Conservation (phyloP, 1,140 invertebrate genomes). For the Eupristina koningsbergeri region DNA sequence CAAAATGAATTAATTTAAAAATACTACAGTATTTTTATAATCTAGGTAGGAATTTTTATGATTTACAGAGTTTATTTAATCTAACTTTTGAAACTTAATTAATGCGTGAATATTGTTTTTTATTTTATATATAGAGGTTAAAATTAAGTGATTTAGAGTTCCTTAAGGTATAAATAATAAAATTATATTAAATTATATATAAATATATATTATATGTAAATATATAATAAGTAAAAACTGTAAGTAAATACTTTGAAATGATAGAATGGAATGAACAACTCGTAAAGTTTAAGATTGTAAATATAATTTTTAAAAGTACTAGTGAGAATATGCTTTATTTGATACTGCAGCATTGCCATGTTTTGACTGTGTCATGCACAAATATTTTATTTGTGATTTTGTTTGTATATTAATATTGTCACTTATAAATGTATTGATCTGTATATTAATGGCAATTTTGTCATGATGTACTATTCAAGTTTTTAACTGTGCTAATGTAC, state of each 20-base stretch:
- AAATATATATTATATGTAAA: conserved; percentile 49
- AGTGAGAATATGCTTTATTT: conserved; percentile 31
- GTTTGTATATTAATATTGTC: conserved; percentile 39
- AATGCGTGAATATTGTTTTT: background rate
- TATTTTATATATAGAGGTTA: background rate
- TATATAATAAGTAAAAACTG: conserved; percentile 37
- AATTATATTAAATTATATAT: conserved; percentile 31
- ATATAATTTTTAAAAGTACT: conserved; percentile 44
- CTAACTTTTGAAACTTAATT: background rate
- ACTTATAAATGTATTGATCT: conserved; percentile 22
- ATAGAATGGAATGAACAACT: conserved; percentile 27
- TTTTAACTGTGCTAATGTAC: background rate
- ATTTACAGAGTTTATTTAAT: background rate
- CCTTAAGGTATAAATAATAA: background rate
- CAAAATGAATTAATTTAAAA: conserved; percentile 13
- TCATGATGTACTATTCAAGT: conserved; percentile 23
- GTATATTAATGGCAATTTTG: conserved; percentile 3
- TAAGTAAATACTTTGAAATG: conserved; percentile 23
- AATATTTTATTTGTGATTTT: conserved; percentile 47
- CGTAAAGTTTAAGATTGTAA: conserved; percentile 43
- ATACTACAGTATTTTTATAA: too few relatives aligned
- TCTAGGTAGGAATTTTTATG: background rate
- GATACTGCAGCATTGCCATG: conserved; percentile 41
- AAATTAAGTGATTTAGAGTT: conserved; percentile 21
- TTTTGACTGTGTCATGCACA: conserved; percentile 49